Evolutionary conservation across 2,797 vertebrate genomes (phyloP).

Genomic region (Centroberyx gerrardi): DNA sequence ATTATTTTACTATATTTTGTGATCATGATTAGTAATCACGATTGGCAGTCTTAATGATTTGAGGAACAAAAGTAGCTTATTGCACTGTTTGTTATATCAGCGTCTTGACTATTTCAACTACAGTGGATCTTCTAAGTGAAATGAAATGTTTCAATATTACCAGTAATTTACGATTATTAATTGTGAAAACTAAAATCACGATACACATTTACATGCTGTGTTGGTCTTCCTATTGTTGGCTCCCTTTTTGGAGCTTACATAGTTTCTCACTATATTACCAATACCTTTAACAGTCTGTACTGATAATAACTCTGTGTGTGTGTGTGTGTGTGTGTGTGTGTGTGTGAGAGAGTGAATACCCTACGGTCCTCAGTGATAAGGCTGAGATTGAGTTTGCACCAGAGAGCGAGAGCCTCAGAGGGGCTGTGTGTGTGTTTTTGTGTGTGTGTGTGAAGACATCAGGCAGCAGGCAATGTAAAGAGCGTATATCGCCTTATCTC

Average conservation of each 20-base stretch:
- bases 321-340: slow-evolving; percentile 29
- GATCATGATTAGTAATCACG: not conserved
- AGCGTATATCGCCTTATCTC: slow-evolving; percentile 75
- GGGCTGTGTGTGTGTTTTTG: slow-evolving; percentile 29
- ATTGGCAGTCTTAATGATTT: not conserved
- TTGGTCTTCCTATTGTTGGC: too few relatives aligned
- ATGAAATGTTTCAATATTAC: too few relatives aligned
- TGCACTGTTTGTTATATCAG: not conserved
- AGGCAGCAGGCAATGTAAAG: slow-evolving; percentile 70
- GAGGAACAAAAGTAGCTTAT: not conserved
- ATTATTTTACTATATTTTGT: not conserved
- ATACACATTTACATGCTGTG: too few relatives aligned
- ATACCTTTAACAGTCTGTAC: slow-evolving; percentile 43
- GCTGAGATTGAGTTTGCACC: slow-evolving; percentile 75
- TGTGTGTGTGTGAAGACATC: slow-evolving; percentile 73
- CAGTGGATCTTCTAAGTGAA: too few relatives aligned
- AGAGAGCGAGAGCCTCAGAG: slow-evolving; percentile 61
- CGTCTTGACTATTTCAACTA: too few relatives aligned
- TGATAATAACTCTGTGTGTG: slow-evolving; percentile 48
- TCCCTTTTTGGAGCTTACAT: slow-evolving; percentile 47
- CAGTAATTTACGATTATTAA: too few relatives aligned
- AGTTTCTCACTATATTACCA: slow-evolving; percentile 54
- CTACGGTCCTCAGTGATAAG: slow-evolving; percentile 76
- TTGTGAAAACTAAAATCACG: too few relatives aligned
- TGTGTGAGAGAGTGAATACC: slow-evolving; percentile 58